A percentile compares a stretch with the other conserved stretches of the same genome.
Conservation (phyloP, 2,888 invertebrate genomes). For the Artemia sinica region DNA sequence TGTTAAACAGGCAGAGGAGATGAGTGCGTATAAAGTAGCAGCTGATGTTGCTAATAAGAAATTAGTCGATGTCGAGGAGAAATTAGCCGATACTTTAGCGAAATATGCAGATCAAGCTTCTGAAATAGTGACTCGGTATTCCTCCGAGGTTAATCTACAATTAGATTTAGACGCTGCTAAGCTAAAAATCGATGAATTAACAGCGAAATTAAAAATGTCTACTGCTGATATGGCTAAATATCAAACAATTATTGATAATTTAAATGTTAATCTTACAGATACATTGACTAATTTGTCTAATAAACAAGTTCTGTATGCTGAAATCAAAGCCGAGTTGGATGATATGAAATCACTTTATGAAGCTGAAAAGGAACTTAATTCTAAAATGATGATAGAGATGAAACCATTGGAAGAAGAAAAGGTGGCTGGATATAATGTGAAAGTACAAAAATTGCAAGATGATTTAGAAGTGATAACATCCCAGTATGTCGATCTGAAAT, state of each 20-base stretch:
- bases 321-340: neutral
- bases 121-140: neutral
- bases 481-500: neutral
- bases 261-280: neutral
- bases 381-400: neutral
- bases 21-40: neutral
- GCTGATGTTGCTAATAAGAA: neutral
- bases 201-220: neutral
- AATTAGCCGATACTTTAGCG: neutral
- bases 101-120: neutral
- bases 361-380: neutral
- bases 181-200: neutral
- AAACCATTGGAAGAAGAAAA: neutral
- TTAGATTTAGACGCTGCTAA: conserved; percentile 1
- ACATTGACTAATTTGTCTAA: neutral
- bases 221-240: neutral
- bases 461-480: neutral
- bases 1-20: neutral
- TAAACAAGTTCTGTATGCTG: neutral
- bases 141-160: neutral
- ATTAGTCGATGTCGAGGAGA: neutral
- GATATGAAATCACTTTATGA: neutral
- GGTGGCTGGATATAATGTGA: neutral
- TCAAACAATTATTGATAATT: neutral
- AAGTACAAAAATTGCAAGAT: neutral